Conservation (phyloP, 1,140 invertebrate species). For the Archegozetes longisetosus region DNA sequence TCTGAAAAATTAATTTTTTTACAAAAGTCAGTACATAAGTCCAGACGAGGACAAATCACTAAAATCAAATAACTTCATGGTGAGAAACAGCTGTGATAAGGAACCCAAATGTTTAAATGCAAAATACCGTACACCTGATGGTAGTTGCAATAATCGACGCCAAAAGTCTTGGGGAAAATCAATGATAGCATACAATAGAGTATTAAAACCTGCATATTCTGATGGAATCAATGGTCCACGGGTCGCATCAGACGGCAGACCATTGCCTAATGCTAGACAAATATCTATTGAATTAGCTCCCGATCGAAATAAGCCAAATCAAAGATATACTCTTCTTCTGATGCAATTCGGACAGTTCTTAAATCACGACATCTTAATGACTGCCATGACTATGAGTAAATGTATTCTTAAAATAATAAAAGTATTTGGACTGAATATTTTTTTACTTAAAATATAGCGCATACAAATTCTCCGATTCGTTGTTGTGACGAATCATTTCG, state of each 20-base stretch:
- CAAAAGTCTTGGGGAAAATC: conserved; percentile 43
- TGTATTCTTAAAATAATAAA: background rate
- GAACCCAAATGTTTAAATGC: background rate
- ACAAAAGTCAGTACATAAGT: background rate
- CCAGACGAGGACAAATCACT: no score
- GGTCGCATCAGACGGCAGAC: conserved; percentile 33
- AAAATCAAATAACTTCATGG: no score
- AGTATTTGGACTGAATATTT: conserved; percentile 20
- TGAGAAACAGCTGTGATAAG: background rate
- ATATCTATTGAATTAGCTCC: conserved; percentile 70
- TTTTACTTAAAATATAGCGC: background rate
- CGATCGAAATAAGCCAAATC: conserved; percentile 45
- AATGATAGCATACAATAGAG: conserved; percentile 31
- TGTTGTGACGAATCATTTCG: conserved; percentile 16
- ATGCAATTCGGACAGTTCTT: conserved; percentile 43
- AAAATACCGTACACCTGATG: conserved; percentile 53
- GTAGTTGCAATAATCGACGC: conserved; percentile 58
- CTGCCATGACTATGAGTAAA: conserved; percentile 22
- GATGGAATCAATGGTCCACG: conserved; percentile 31
- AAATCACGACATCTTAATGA: conserved; percentile 41
- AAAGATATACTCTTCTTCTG: conserved; percentile 43
- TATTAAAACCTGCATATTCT: conserved; percentile 44
- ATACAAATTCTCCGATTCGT: background rate
- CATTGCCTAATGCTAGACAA: conserved; percentile 58
- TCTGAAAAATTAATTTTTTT: background rate